Conservation (phyloP, 2,888 invertebrate species). For the Oscheius myriophilus region DNA sequence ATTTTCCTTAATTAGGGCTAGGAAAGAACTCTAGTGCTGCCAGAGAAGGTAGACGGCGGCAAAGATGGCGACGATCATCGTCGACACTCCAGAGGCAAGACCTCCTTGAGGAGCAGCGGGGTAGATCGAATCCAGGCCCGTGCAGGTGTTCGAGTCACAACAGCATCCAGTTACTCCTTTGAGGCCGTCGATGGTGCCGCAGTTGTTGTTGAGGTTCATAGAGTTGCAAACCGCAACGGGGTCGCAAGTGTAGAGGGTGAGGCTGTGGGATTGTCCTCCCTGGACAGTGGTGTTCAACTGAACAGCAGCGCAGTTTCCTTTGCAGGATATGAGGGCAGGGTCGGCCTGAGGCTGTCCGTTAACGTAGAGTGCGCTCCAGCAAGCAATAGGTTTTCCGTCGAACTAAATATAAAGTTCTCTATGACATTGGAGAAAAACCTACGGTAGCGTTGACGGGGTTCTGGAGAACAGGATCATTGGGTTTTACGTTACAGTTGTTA, state of each 20-base stretch:
- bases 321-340: slow-evolving; percentile 20
- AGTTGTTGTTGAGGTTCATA: slow-evolving; percentile 30
- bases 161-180: slow-evolving; percentile 45
- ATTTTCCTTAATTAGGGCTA: not conserved
- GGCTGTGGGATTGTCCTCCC: slow-evolving; percentile 16
- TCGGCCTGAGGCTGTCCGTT: slow-evolving; percentile 38
- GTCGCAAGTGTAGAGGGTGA: slow-evolving; percentile 32
- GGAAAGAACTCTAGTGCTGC: slow-evolving; percentile 12
- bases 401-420: slow-evolving; percentile 28
- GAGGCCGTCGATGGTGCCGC: slow-evolving; percentile 3
- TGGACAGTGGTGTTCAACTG: slow-evolving; percentile 22
- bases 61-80: slow-evolving; percentile 7
- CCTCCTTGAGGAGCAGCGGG: slow-evolving; percentile 28
- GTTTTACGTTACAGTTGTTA: slow-evolving; percentile 42
- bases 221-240: slow-evolving; percentile 30
- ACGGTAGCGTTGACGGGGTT: slow-evolving; percentile 30
- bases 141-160: slow-evolving; percentile 46
- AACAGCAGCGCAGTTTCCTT: slow-evolving; percentile 22
- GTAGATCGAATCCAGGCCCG: slow-evolving; percentile 39
- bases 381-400: slow-evolving; percentile 42
- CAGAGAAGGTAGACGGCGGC: slow-evolving; percentile 31
- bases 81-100: slow-evolving; percentile 71
- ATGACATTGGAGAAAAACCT: slow-evolving; percentile 6
- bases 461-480: slow-evolving; percentile 6
- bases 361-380: slow-evolving; percentile 48